Evolutionary conservation across 2,113 vertebrate species (phyloP).

Genomic region (Psittacara wagleri): DNA sequence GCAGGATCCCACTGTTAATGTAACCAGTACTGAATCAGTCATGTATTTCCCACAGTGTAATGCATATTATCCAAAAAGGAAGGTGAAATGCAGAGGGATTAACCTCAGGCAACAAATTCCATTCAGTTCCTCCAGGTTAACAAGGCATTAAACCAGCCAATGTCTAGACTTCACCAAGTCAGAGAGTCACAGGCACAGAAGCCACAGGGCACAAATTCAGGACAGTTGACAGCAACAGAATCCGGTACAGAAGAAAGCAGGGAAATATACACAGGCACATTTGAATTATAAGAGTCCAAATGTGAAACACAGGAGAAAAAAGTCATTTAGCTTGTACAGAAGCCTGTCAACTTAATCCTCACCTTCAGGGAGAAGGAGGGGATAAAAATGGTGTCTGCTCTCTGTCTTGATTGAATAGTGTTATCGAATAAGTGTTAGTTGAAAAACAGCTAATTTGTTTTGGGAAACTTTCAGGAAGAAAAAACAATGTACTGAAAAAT

Average conservation of each 20-base stretch:
- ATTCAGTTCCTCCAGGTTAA: background rate
- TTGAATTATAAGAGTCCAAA: background rate
- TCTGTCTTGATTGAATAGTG: background rate
- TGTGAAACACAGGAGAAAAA: background rate
- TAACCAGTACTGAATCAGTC: background rate
- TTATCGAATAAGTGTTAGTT: background rate
- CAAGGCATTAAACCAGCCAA: background rate
- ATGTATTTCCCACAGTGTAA: background rate
- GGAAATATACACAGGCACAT: background rate
- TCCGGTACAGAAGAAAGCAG: background rate
- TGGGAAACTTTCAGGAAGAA: background rate
- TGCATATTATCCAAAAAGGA: background rate
- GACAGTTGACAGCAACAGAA: background rate
- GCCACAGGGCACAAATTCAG: background rate
- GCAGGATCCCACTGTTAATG: background rate
- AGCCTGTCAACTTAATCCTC: background rate
- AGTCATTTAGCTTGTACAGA: background rate
- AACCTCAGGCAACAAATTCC: background rate
- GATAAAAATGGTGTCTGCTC: background rate
- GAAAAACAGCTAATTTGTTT: background rate
- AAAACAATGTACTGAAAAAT: background rate
- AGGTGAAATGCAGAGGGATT: constrained; percentile 35
- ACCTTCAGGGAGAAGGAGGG: background rate
- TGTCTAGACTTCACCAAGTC: background rate
- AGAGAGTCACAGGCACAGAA: background rate